Percentiles rank a stretch among this genome's conserved stretches.
These are phyloP conservation scores for Selene dorsalis DNA, from an alignment of 2,797 vertebrate species.

Conservation along the genomic window DNA sequence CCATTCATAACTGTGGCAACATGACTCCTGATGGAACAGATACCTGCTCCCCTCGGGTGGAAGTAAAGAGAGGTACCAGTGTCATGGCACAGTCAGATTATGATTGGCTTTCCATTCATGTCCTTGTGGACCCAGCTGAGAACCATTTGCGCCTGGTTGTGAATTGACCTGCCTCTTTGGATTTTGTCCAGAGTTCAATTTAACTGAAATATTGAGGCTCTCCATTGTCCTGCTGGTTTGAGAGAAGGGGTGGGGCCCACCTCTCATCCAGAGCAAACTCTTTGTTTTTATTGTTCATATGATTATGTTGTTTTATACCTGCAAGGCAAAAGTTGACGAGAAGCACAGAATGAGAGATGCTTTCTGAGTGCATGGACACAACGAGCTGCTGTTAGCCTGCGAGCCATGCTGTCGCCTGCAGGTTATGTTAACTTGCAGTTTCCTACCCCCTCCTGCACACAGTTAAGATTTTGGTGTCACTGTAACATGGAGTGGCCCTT, in stretches of 20 bases:
- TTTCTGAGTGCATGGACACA: background rate
- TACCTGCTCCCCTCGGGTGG: too few species aligned
- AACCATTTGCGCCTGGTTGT: background rate
- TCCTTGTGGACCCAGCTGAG: background rate
- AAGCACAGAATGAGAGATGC: background rate
- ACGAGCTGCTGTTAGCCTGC: background rate
- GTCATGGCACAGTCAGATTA: background rate
- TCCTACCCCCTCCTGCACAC: background rate
- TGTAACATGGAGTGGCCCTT: background rate
- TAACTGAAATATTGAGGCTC: background rate
- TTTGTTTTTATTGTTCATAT: background rate
- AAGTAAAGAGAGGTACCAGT: too few species aligned
- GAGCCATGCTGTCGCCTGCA: background rate
- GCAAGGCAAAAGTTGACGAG: background rate
- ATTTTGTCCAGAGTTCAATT: background rate
- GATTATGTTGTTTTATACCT: background rate
- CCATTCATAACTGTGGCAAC: too few species aligned
- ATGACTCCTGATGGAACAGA: too few species aligned
- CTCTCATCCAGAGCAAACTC: background rate
- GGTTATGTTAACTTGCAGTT: background rate
- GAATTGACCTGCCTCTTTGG: background rate
- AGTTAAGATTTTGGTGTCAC: too few species aligned
- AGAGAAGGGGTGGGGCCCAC: background rate
- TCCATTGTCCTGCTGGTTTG: background rate
- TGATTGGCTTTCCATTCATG: background rate